Evolutionary conservation across 35 echinoderm and acorn worm species (phyloP).

Genomic region (Anneissia japonica): DNA sequence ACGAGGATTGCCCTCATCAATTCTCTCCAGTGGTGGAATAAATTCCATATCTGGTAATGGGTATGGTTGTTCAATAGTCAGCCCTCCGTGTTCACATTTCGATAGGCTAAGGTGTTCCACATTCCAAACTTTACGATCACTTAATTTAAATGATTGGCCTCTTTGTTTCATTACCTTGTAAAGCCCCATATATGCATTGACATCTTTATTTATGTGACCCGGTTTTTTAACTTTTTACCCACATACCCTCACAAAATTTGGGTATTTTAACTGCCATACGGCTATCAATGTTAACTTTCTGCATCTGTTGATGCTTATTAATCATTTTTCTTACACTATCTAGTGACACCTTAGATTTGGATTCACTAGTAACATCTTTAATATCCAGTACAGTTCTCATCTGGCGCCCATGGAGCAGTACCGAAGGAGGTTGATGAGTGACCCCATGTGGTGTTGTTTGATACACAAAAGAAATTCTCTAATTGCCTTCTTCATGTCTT

Average conservation of each 20-base stretch:
- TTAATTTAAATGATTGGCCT: too few species aligned
- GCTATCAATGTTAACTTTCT: too few species aligned
- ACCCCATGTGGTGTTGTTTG: constrained; percentile 19
- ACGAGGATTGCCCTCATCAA: too few species aligned
- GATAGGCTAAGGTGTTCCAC: too few species aligned
- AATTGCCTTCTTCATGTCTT: constrained; percentile 2
- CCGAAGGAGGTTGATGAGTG: background rate
- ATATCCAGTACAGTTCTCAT: constrained; percentile 25
- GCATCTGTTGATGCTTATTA: constrained; percentile 7
- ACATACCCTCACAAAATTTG: constrained; percentile 6
- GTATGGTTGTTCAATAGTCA: too few species aligned
- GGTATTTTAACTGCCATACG: background rate
- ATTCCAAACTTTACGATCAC: too few species aligned
- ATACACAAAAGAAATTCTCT: constrained; percentile 2
- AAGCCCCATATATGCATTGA: too few species aligned
- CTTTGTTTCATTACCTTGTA: too few species aligned
- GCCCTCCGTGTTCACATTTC: too few species aligned
- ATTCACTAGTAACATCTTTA: background rate
- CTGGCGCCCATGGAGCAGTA: constrained; percentile 8
- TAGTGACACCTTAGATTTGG: background rate
- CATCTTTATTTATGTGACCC: background rate
- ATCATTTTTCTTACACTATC: background rate
- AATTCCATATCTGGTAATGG: too few species aligned
- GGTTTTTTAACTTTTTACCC: constrained; percentile 2
- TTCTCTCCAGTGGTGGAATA: too few species aligned